Conservation (phyloP, 2,888 invertebrate species). For the Endomychus coccineus region DNA sequence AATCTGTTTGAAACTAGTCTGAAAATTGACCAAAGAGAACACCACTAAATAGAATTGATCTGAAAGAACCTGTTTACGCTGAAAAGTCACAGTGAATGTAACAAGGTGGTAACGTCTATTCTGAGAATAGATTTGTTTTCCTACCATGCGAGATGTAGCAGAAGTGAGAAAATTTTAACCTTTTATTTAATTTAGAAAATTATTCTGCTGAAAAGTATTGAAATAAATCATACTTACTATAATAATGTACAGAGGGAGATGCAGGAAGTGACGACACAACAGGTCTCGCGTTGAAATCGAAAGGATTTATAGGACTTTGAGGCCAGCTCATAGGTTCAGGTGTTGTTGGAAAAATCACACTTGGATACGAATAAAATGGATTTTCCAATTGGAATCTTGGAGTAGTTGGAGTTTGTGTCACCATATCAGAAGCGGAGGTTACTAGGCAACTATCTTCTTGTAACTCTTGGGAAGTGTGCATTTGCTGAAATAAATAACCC, state of each 20-base stretch:
- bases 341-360: slow-evolving; percentile 10
- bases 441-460: slow-evolving; percentile 9
- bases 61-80: no score
- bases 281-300: slow-evolving; percentile 26
- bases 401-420: slow-evolving; percentile 3
- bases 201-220: no score
- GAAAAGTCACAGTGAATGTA: no score
- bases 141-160: no score
- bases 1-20: no score
- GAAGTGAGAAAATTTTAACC: no score
- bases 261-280: slow-evolving; percentile 33
- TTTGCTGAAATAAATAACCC: slow-evolving; percentile 8
- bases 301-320: slow-evolving; percentile 21
- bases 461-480: slow-evolving; percentile 8
- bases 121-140: no score
- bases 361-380: slow-evolving; percentile 10
- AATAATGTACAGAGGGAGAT: slow-evolving; percentile 28
- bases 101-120: no score
- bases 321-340: slow-evolving; percentile 22
- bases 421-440: background rate
- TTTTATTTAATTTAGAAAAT: no score
- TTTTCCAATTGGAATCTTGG: slow-evolving; percentile 12
- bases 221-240: slow-evolving; percentile 23
- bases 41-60: no score
- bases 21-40: no score